Percentiles rank a stretch among this genome's conserved stretches.
Conservation (phyloP, 2,888 invertebrate genomes). For the Sympetrum striolatum region DNA sequence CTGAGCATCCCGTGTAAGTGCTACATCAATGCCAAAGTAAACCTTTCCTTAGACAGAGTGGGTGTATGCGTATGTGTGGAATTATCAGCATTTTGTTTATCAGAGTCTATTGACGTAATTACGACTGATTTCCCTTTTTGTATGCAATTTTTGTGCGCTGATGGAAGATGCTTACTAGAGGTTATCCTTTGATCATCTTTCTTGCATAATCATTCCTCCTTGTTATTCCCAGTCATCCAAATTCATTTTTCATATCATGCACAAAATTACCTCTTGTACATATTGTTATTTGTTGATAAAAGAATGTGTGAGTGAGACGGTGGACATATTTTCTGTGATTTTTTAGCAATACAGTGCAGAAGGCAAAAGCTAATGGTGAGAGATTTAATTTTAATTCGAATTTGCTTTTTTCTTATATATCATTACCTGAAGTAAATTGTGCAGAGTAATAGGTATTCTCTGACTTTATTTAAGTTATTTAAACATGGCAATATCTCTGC, state of each 20-base stretch:
- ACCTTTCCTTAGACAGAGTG: neutral
- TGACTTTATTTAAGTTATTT: neutral
- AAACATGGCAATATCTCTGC: neutral
- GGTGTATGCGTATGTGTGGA: neutral
- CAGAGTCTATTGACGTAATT: neutral
- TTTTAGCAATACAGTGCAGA: slow-evolving; percentile 33
- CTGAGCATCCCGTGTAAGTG: neutral
- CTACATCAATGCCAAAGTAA: neutral
- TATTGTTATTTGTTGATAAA: slow-evolving; percentile 1
- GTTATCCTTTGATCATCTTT: neutral
- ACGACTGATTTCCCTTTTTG: neutral
- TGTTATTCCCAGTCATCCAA: neutral
- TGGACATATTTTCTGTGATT: slow-evolving; percentile 7
- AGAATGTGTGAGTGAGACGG: neutral
- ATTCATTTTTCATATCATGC: neutral
- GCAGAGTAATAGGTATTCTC: neutral
- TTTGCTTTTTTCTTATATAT: neutral
- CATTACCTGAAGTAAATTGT: neutral
- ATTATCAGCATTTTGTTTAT: neutral
- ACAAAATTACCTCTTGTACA: neutral
- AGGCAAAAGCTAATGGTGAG: neutral
- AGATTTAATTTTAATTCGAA: neutral
- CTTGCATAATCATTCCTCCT: neutral
- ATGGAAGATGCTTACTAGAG: neutral
- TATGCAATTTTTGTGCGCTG: neutral